Evolutionary conservation across 1,140 invertebrate genomes (phyloP).

Genomic region (Orussus abietinus): DNA sequence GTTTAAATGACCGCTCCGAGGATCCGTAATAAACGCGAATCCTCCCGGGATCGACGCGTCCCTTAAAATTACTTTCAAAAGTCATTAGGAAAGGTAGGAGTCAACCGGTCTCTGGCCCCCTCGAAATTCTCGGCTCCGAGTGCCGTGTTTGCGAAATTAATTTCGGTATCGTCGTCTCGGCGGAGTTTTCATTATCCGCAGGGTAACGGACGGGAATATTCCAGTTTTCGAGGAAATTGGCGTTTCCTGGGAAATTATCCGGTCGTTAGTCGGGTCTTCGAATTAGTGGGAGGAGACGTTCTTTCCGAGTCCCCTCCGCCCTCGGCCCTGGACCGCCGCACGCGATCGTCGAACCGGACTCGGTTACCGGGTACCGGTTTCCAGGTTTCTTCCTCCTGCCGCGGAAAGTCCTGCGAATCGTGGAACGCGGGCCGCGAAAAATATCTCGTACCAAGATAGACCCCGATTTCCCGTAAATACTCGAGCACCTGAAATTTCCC

Average conservation of each 20-base stretch:
- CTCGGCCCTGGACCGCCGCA: slow-evolving; percentile 20
- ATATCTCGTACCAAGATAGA: too few relatives aligned
- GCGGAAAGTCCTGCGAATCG: neutral
- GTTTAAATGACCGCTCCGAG: slow-evolving; percentile 38
- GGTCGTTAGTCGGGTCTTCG: slow-evolving; percentile 32
- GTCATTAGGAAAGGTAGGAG: too few relatives aligned
- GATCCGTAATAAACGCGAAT: slow-evolving; percentile 26
- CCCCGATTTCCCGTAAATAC: too few relatives aligned
- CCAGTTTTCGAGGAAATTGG: too few relatives aligned
- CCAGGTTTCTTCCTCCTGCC: neutral
- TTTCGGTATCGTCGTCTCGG: too few relatives aligned
- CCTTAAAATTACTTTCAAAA: slow-evolving; percentile 19
- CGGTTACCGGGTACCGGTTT: neutral
- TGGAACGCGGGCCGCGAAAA: too few relatives aligned
- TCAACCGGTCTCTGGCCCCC: too few relatives aligned
- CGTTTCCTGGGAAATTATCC: slow-evolving; percentile 36
- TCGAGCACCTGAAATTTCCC: too few relatives aligned
- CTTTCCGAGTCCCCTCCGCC: slow-evolving; percentile 20
- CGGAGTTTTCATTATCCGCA: too few relatives aligned
- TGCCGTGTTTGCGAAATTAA: too few relatives aligned
- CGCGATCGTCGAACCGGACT: slow-evolving; percentile 15
- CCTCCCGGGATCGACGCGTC: neutral
- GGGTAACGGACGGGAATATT: too few relatives aligned
- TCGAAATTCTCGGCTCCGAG: too few relatives aligned
- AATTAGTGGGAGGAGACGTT: slow-evolving; percentile 32